These are phyloP conservation scores for Pachyseris speciosa DNA, from an alignment of 64 coral and sea anemone genomes.

Conservation along the genomic window DNA sequence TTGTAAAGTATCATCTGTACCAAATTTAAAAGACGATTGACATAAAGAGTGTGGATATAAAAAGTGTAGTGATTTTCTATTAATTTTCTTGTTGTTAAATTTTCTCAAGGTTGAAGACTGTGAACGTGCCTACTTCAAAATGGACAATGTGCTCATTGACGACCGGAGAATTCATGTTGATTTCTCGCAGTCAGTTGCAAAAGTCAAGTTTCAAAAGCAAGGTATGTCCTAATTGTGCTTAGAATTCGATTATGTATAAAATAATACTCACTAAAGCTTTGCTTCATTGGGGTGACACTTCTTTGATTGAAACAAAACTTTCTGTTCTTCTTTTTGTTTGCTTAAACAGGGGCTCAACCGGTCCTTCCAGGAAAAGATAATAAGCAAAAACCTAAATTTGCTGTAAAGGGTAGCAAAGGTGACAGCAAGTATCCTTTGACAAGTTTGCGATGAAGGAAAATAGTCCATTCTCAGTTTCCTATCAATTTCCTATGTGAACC, in stretches of 20 bases:
- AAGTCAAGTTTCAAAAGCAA: constrained; percentile 82
- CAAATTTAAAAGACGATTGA: not conserved
- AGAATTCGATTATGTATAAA: no score
- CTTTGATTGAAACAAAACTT: no score
- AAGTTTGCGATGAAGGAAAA: not conserved
- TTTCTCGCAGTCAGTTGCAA: constrained; percentile 94
- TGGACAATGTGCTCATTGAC: constrained; percentile 98
- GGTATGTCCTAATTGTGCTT: constrained; percentile 48
- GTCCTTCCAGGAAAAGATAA: constrained; percentile 67
- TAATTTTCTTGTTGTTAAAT: not conserved
- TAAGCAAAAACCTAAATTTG: constrained; percentile 60
- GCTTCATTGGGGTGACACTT: not conserved
- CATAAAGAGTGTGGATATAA: not conserved
- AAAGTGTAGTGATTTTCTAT: not conserved
- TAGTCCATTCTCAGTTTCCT: not conserved
- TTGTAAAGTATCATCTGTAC: no score
- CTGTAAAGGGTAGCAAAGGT: constrained; percentile 60
- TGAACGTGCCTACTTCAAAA: constrained; percentile 98
- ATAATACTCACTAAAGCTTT: not conserved
- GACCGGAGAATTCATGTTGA: constrained; percentile 98
- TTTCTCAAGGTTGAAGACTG: constrained; percentile 89
- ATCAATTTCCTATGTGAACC: no score
- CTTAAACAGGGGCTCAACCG: constrained; percentile 74
- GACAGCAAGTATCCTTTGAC: constrained; percentile 64
- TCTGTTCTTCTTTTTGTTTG: no score